These are phyloP conservation scores for Oreocharis arfaki DNA, from an alignment of 2,113 vertebrate genomes.

Conservation along the genomic window DNA sequence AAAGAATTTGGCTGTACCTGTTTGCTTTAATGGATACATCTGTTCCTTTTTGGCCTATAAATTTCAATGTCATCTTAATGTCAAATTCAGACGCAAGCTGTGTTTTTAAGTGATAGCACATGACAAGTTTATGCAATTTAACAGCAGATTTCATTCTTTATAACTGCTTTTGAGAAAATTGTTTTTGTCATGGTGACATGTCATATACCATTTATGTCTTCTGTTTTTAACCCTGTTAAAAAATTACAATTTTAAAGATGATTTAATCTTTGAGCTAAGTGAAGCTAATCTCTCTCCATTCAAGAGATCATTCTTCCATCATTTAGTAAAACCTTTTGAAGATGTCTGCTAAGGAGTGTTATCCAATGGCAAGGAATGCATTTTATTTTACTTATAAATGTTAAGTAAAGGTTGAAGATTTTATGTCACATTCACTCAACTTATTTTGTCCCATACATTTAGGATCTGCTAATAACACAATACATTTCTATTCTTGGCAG, in stretches of 20 bases:
- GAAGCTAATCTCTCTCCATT: not conserved
- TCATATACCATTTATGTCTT: not conserved
- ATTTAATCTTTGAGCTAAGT: not conserved
- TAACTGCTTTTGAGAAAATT: not conserved
- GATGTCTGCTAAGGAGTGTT: not conserved
- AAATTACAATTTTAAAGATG: not conserved
- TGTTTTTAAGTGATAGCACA: not conserved
- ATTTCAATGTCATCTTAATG: slow-evolving; percentile 34
- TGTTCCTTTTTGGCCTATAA: slow-evolving; percentile 16
- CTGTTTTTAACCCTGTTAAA: not conserved
- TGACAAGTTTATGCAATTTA: slow-evolving; percentile 7
- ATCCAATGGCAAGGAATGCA: not conserved
- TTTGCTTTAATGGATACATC: slow-evolving; percentile 14
- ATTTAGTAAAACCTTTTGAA: not conserved
- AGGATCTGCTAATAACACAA: not conserved
- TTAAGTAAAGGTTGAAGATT: not conserved
- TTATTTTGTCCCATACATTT: not conserved
- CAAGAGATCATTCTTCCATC: not conserved
- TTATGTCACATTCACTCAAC: not conserved
- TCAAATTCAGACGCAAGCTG: not conserved
- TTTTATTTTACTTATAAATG: not conserved
- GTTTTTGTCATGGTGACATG: not conserved
- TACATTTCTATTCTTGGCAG: not conserved
- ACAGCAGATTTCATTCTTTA: not conserved
- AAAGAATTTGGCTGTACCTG: not conserved